Base-by-base conservation (phyloP, 2,888 invertebrate genomes). In the Cephus nigrinus region DNA sequence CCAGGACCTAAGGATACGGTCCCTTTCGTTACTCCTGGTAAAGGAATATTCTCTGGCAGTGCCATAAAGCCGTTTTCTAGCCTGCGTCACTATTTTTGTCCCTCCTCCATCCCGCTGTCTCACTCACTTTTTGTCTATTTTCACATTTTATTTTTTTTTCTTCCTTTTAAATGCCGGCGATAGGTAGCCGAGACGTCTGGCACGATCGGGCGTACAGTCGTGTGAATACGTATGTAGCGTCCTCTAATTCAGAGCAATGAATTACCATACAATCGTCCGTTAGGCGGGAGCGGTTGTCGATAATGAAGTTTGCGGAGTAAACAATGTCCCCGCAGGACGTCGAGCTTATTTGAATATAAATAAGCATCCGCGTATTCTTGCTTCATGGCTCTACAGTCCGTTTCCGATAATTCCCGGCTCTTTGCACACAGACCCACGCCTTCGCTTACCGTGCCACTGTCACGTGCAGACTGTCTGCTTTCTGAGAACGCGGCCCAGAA, bases 1-100 rank as follows among this genome's bases (percentile, higher is more conserved):
- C 55, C 55, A 55, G 23, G 55, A 55, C 55, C 55, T 23, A 15
- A 15, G 23, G 55, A 55, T 23, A 55, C 55, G 23, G 23, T 32
- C 74, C 75, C 40, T 32, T 40, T 32, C 72, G 74, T 68, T 34
- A 35, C 30, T 69, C 35, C 40, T 69, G 73, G 73, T 30, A 15
- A 55, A 73, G 75, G 75, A 76, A 76, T 69, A 74, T 77, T 77
- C 74, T 76, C 75, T 34, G 30, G 30, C 75, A n/a, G 73, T 68
- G 76, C 78, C 32, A 78, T 73, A 71, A 78, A 74, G 72, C 36
- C 74, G 36, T 40, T 75, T 68, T 69, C 74, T 72, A 73, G 71
- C 34, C 55, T 71, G 77, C 68, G 40, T 31, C 34, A 23, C 55
- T 55, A 55, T 23, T 55, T 2, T 23, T 1, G 5, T 15, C 55